Percentiles rank a stretch among this genome's conserved stretches.
Evolutionary conservation across 1,140 invertebrate genomes (phyloP).

Genomic region (Eueides isabella): DNA sequence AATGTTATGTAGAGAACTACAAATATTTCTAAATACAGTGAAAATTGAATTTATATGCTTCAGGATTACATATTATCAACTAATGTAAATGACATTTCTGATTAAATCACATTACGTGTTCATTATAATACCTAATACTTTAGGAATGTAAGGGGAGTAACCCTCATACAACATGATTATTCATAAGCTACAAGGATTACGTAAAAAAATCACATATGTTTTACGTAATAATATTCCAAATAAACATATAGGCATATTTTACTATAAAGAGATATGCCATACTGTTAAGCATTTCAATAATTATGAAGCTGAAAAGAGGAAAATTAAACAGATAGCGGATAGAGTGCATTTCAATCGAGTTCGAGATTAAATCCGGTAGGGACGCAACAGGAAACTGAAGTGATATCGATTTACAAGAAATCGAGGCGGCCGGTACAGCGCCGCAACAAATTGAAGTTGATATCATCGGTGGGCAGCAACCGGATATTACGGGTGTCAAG

Average conservation of each 20-base stretch:
- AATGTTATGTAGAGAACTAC: slow-evolving; percentile 20
- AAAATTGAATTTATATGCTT: background rate
- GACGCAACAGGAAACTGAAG: slow-evolving; percentile 75
- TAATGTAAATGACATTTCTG: background rate
- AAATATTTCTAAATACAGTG: background rate
- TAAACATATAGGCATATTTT: background rate
- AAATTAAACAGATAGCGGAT: slow-evolving; percentile 57
- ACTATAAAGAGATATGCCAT: background rate
- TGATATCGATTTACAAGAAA: slow-evolving; percentile 73
- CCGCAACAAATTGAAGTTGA: slow-evolving; percentile 81
- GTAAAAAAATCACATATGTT: background rate
- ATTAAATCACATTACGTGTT: background rate
- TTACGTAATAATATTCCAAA: background rate
- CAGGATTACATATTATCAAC: background rate
- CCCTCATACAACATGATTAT: background rate
- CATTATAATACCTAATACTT: background rate
- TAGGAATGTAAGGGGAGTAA: background rate
- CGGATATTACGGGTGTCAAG: slow-evolving; percentile 80
- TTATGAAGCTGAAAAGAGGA: slow-evolving; percentile 33
- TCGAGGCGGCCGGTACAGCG: slow-evolving; percentile 65
- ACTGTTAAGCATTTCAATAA: slow-evolving; percentile 7
- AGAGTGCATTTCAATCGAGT: slow-evolving; percentile 63
- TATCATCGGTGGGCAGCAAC: slow-evolving; percentile 73
- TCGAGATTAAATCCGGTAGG: slow-evolving; percentile 69
- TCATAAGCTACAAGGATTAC: background rate